Conservation (phyloP, 2,113 vertebrate species). For the Columba livia region DNA sequence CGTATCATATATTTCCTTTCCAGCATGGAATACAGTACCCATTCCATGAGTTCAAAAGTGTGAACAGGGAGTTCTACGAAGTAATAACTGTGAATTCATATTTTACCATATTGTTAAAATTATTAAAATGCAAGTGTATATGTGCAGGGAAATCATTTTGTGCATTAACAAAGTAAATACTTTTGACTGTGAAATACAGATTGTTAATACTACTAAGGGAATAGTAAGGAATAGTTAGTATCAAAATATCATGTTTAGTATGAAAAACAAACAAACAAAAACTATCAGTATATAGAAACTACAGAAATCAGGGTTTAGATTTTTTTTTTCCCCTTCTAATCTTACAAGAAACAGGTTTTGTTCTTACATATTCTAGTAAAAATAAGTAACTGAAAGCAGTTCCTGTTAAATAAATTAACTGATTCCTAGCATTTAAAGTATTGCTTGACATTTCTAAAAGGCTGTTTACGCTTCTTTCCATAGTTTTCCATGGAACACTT, state of each 20-base stretch:
- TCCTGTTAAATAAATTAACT: not conserved
- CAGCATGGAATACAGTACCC: not conserved
- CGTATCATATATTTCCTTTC: not conserved
- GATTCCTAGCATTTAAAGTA: not conserved
- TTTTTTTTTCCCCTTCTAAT: rapidly evolving
- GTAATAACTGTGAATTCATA: rapidly evolving
- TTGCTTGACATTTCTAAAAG: not conserved
- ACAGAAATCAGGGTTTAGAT: not conserved
- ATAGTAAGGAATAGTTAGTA: not conserved
- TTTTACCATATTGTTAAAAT: not conserved
- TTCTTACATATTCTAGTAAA: not conserved
- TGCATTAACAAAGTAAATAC: not conserved
- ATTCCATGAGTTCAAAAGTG: not conserved
- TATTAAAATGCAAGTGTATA: not conserved
- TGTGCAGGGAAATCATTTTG: not conserved
- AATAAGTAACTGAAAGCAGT: not conserved
- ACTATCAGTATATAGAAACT: not conserved
- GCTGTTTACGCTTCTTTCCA: not conserved
- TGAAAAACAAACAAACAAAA: not conserved
- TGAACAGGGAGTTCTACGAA: not conserved
- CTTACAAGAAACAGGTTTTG: not conserved
- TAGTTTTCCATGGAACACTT: not conserved
- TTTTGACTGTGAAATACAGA: not conserved
- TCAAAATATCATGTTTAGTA: not conserved
- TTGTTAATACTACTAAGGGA: not conserved